phyloP scores from a whole-genome alignment of 2,113 vertebrate genomes.

The Columba livia region DNA sequence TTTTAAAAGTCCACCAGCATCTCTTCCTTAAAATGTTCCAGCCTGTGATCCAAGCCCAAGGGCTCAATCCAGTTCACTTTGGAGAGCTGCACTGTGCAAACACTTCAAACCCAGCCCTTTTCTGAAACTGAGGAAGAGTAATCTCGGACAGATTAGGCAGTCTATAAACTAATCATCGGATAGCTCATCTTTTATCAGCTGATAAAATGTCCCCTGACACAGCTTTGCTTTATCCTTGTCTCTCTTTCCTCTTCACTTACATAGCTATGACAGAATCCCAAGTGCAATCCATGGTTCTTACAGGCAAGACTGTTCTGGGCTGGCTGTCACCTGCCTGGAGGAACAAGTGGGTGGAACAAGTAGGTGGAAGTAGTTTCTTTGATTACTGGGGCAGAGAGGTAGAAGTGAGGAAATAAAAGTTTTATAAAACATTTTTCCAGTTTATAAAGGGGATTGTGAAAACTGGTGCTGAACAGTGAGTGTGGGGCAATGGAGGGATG shows the following conservation, averaged over 20 bases:
- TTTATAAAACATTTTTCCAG: background rate
- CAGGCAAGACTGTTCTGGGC: background rate
- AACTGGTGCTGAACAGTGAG: background rate
- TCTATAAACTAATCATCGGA: background rate
- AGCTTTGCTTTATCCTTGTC: background rate
- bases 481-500: background rate
- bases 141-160: background rate
- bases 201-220: background rate
- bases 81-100: background rate
- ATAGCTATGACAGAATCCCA: background rate
- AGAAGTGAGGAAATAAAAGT: background rate
- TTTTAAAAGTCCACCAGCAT: background rate
- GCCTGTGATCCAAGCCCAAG: background rate
- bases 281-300: background rate
- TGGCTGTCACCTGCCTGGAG: background rate
- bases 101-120: background rate
- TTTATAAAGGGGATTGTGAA: background rate
- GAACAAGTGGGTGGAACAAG: background rate
- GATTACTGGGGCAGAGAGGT: background rate
- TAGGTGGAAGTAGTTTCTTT: background rate
- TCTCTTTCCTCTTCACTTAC: background rate
- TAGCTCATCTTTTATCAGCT: background rate
- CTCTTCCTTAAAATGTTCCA: background rate
- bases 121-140: background rate
- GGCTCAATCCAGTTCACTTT: background rate